These are phyloP conservation scores for Troides aeacus DNA, from an alignment of 2,888 invertebrate species.

Conservation along the genomic window DNA sequence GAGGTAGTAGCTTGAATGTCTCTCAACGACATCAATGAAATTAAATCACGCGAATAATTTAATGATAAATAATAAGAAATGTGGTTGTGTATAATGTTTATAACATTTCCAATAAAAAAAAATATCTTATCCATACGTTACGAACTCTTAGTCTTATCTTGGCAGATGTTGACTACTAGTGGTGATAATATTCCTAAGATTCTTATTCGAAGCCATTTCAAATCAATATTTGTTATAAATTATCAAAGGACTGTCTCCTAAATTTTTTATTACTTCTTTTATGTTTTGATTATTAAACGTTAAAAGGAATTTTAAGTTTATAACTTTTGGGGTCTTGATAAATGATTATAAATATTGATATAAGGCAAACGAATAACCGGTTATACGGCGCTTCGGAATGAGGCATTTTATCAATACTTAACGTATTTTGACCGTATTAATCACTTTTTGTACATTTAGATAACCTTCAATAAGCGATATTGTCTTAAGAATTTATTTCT, in stretches of 20 bases:
- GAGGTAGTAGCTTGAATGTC: too few species aligned
- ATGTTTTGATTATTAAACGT: slow-evolving; percentile 68
- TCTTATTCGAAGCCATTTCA: slow-evolving; percentile 75
- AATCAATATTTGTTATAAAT: slow-evolving; percentile 79
- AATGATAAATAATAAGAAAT: too few species aligned
- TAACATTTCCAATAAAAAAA: too few species aligned
- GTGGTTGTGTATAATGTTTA: too few species aligned
- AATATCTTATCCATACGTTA: slow-evolving; percentile 48
- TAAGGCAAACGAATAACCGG: slow-evolving; percentile 44
- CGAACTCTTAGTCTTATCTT: slow-evolving; percentile 34
- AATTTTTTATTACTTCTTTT: slow-evolving; percentile 73
- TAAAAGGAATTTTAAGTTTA: slow-evolving; percentile 71
- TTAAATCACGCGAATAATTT: too few species aligned
- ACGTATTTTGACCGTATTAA: slow-evolving; percentile 13
- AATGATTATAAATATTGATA: slow-evolving; percentile 65
- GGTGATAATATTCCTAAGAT: slow-evolving; percentile 78
- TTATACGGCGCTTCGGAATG: slow-evolving; percentile 26
- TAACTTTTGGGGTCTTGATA: slow-evolving; percentile 60
- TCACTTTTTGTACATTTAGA: background rate
- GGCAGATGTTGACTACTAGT: slow-evolving; percentile 63
- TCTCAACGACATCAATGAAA: too few species aligned
- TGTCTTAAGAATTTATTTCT: background rate
- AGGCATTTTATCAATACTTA: slow-evolving; percentile 19
- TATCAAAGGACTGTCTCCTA: slow-evolving; percentile 73
- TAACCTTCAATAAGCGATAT: background rate